Conservation (phyloP, 2,888 invertebrate genomes). For the Meganola albula region DNA sequence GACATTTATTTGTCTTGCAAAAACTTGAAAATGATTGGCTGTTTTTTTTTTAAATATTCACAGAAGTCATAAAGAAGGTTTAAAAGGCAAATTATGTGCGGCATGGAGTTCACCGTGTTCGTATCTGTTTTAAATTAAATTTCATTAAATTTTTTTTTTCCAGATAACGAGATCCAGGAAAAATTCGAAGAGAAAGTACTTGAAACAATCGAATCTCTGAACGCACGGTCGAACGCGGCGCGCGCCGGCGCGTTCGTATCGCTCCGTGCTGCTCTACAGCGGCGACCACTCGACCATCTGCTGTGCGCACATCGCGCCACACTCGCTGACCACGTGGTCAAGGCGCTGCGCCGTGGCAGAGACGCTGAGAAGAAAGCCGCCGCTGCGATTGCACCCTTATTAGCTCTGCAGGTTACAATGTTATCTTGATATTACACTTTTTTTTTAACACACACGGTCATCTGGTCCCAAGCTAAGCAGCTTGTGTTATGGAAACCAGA, state of each 20-base stretch:
- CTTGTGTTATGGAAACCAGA: too few relatives aligned
- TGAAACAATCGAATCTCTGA: slow-evolving; percentile 90
- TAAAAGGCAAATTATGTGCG: too few relatives aligned
- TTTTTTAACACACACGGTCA: too few relatives aligned
- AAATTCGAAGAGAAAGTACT: slow-evolving; percentile 91
- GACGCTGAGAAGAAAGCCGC: slow-evolving; percentile 90
- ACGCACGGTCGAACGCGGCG: slow-evolving; percentile 92
- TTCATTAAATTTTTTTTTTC: slow-evolving; percentile 4
- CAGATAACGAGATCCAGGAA: slow-evolving; percentile 77
- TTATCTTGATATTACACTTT: too few relatives aligned
- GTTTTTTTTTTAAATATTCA: too few relatives aligned
- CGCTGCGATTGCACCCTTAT: slow-evolving; percentile 86
- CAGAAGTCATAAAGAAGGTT: too few relatives aligned
- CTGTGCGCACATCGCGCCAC: slow-evolving; percentile 87
- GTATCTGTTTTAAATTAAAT: background rate
- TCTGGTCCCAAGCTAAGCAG: too few relatives aligned
- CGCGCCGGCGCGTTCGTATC: slow-evolving; percentile 84
- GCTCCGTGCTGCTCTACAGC: slow-evolving; percentile 85
- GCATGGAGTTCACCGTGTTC: too few relatives aligned
- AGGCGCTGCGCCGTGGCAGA: slow-evolving; percentile 88
- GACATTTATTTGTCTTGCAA: too few relatives aligned
- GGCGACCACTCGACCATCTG: slow-evolving; percentile 87
- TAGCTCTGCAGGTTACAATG: slow-evolving; percentile 93
- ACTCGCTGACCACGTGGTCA: slow-evolving; percentile 88
- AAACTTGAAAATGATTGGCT: too few relatives aligned